Evolutionary conservation across 2,113 vertebrate species (phyloP).

Genomic region (Indri indri): DNA sequence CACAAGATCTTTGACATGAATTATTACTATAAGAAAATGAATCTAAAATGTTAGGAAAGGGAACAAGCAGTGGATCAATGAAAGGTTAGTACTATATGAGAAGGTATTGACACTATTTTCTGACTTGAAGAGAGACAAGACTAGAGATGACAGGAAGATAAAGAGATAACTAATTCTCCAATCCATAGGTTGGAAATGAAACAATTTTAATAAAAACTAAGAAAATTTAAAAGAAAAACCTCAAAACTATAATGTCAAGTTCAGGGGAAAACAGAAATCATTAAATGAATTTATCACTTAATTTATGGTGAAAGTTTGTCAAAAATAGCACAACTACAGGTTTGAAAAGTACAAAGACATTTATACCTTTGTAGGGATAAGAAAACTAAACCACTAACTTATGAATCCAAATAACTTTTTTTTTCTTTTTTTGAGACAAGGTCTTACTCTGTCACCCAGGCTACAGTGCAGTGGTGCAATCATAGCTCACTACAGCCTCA

Average conservation of each 20-base stretch:
- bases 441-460: too few species aligned
- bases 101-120: background rate
- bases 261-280: constrained; percentile 27
- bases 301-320: background rate
- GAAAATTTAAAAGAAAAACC: constrained; percentile 21
- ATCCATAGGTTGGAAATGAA: background rate
- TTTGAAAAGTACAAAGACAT: background rate
- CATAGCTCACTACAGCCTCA: too few species aligned
- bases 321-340: background rate
- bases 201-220: background rate
- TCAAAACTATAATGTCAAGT: background rate
- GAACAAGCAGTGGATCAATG: background rate
- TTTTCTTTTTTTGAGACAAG: too few species aligned
- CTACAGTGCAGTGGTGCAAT: too few species aligned
- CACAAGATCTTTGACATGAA: background rate
- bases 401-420: background rate
- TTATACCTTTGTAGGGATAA: background rate
- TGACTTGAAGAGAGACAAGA: background rate
- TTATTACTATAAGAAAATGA: background rate
- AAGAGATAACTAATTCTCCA: constrained; percentile 29
- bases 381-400: background rate
- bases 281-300: background rate
- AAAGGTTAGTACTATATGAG: background rate
- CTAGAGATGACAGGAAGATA: background rate
- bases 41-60: background rate